These are phyloP conservation scores for Oreochromis niloticus DNA, from an alignment of 2,113 vertebrate genomes.

Conservation along the genomic window DNA sequence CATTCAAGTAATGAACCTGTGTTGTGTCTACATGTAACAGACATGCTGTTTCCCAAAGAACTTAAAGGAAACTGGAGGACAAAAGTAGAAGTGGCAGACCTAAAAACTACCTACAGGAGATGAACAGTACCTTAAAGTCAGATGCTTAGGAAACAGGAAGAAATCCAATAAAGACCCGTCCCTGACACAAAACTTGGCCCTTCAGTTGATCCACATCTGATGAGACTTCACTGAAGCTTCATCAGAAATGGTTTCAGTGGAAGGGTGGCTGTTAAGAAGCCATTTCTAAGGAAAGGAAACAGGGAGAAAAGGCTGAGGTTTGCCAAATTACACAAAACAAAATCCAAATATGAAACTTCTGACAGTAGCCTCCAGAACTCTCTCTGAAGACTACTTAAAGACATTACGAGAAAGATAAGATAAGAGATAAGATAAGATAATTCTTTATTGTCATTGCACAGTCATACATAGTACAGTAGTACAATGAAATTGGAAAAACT, in stretches of 20 bases:
- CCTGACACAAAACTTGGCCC: neutral
- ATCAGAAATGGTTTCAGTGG: neutral
- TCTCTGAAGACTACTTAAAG: neutral
- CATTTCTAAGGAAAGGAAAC: neutral
- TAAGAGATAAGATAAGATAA: no score
- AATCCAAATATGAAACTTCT: neutral
- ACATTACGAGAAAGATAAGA: neutral
- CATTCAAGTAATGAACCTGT: neutral
- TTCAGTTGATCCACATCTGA: neutral
- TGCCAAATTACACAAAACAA: neutral
- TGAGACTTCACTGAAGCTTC: neutral
- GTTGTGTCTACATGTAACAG: neutral
- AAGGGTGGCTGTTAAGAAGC: neutral
- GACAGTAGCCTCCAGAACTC: neutral
- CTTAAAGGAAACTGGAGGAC: neutral
- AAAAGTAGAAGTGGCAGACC: neutral
- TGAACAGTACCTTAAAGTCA: neutral
- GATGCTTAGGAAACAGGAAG: neutral
- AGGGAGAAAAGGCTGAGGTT: neutral
- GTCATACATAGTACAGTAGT: no score
- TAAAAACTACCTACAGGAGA: neutral
- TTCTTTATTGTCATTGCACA: no score
- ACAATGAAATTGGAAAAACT: no score
- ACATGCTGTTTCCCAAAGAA: neutral
- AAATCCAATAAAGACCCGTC: neutral